Base-by-base conservation (phyloP, 2,888 invertebrate genomes). In the Meliscaeva auricollis region DNA sequence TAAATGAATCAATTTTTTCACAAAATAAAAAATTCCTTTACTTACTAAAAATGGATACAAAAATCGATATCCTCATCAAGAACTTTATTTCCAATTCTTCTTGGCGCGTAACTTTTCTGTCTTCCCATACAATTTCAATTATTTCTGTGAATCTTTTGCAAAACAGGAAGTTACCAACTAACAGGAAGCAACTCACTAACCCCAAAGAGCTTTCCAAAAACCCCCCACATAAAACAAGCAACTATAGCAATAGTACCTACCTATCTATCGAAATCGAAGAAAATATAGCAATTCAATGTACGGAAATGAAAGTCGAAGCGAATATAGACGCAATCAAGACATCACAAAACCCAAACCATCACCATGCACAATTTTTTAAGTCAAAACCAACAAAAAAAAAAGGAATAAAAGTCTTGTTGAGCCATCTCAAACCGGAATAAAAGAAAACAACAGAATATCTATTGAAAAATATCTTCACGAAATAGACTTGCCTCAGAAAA, bases 231-330 rank as follows among this genome's bases (percentile, higher is more conserved):
- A 11, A 35, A 17, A 58, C 8, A 32, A 56, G 17, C 32, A 20
- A 20, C 15, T 46, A 41, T 41, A 41, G 13, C 13, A 41, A 13
- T 4, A 13, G 13, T 41, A 41, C 1, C 5, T 7, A 46, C 6
- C 6, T 6, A 17, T 17, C 17, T 17, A 2, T 17, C 17, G 2
- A 46, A 17, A 17, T 5, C 15, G 17, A 35, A 20, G 1, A 32
- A 2, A 9, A 54, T 15, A 20, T 35, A 58, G 7, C 44, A 44
- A 62, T 62, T 30, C 15, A 62, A 62, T 30, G 15, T 9, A 62
- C 62, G 62, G 62, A 62, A 46, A 62, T 62, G 62, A 62, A 62
- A 44, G 41, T 62, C 44, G 15, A 62, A 62, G n/a, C 44, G 44
- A 62, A 46, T 15, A 44, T 15, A 44, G 15, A 30, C 15, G 17